A percentile compares a stretch with the other conserved stretches of the same genome.
phyloP scores from a whole-genome alignment of 2,888 invertebrate species.

The Rhingia campestris region DNA sequence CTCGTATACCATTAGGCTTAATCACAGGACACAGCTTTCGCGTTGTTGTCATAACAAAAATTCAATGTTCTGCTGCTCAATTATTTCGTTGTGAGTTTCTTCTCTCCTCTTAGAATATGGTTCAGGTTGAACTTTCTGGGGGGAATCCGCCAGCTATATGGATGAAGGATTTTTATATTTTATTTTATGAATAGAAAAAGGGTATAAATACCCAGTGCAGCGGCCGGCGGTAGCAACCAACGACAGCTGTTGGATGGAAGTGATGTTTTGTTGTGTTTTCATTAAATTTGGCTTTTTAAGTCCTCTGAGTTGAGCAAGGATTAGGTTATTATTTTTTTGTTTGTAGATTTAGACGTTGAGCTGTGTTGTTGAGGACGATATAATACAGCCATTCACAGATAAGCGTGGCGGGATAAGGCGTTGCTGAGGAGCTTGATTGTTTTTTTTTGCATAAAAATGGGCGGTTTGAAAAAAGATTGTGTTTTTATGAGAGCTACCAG shows the following conservation, averaged over 20 bases:
- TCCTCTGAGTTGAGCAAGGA: constrained; percentile 8
- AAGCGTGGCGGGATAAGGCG: not conserved
- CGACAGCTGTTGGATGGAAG: not conserved
- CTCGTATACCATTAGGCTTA: constrained; percentile 44
- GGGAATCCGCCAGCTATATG: constrained; percentile 2
- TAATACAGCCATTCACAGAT: too few relatives aligned
- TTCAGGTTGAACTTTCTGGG: constrained; percentile 1
- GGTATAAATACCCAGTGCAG: not conserved
- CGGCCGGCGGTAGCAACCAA: constrained; percentile 2
- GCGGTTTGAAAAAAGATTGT: too few relatives aligned
- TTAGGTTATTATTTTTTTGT: too few relatives aligned
- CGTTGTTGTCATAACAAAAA: constrained; percentile 32
- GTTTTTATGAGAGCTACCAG: too few relatives aligned
- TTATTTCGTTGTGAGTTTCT: not conserved
- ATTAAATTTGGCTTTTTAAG: constrained; percentile 33
- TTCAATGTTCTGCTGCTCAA: constrained; percentile 19
- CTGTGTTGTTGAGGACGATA: not conserved
- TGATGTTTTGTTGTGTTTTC: constrained; percentile 36
- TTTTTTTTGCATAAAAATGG: too few relatives aligned
- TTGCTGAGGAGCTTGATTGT: not conserved
- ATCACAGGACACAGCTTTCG: constrained; percentile 37
- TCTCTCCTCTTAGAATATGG: not conserved
- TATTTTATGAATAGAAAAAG: not conserved
- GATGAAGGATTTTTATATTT: not conserved
- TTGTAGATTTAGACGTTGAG: not conserved